Evolutionary conservation across 2,113 vertebrate genomes (phyloP), one percentile per base, ranked within the genome.

Genomic region (Notechis scutatus): DNA sequence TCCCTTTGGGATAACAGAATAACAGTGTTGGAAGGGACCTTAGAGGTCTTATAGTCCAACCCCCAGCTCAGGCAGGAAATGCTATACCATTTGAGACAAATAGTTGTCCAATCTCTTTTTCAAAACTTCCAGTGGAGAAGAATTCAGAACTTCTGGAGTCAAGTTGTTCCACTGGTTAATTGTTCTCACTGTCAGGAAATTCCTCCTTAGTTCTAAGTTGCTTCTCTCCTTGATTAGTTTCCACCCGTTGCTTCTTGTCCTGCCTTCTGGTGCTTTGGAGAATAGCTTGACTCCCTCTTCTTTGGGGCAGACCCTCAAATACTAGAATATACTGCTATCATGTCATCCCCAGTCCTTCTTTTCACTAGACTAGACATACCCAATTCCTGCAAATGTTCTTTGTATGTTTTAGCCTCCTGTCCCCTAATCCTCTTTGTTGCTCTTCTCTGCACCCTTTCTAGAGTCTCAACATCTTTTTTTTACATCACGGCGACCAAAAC

Each of bases 351-450:
- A 2, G 3, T 29, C 26, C 26, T 29, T 64, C 3, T 64, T 1
- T 64, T 61, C 3, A 4, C 10, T 3, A 26, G 10, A 26, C 8
- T 61, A 61, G 57, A 9, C 57, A 26, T 29, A 0, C 59, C 24
- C 59, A 11, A 1, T 61, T 61, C 9, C 24, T 0, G 24, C 59
- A 61, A 12, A 10, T 2, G 1, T 61, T 61, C 59, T 1, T 61
- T 0, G 0, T 11, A 29, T 0, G 10, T 11, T 61, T 29, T 4
- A 61, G 9, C 59, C 59, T 29, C 24, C 59, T 11, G 1, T 11
- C 9, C 9, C 59, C 9, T 61, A 26, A 29, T 61, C 10, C 3
- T 12, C 24, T 61, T 29, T 0, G 59, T 64, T 64, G 26, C 61
- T 5, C 61, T 64, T 29, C 11, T 64, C 61, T 29, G 3, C 26